Base-by-base conservation (phyloP, 1,140 invertebrate species). In the Parapsyche elsis region DNA sequence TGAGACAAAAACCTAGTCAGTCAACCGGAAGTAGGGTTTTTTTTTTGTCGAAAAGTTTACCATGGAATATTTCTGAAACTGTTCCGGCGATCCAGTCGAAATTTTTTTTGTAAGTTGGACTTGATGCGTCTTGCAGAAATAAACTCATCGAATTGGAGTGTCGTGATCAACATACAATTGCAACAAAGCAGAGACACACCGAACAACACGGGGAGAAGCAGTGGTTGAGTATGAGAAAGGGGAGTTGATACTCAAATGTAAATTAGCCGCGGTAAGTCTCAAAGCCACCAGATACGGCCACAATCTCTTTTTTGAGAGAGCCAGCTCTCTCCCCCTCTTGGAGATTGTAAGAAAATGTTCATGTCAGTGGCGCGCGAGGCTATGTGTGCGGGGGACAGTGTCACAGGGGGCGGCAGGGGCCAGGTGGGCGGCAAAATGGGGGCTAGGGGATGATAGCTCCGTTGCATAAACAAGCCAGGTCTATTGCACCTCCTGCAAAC, bases 401-500 rank as follows among this genome's bases (percentile, higher is more conserved):
- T 38, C 30, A 7, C 30, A 38, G 21, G 59, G 21, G n/a, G 9
- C 9, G 21, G 59, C 59, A 7, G 4, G 44, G 23, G 45, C 12
- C 10, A 21, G 71, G 45, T 57, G 49, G 16, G 73, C 5, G 71
- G n/a, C n/a, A 16, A 1, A 38, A 45, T 19, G 10, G 26, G 38
- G n/a, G 7, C n/a, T n/a, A n/a, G 14, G 19, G 14, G 19, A 21
- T 57, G 14, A 24, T 30, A 77, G 9, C 24, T 79, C 76, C 80
- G 71, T 70, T 81, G 44, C 70, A 81, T 46, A 81, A 81, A 81
- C 80, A 76, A 79, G 59, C 45, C 70, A 59, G 64, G 78, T 73
- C 78, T 73, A 64, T 77, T 64, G 67, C 71, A 73, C n/a, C 16
- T 46, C 7, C 14, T 19, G 38, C 77, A 26, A 44, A 10, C 59